Conservation (phyloP, 2,113 vertebrate genomes). For the Periophthalmus modestus region DNA sequence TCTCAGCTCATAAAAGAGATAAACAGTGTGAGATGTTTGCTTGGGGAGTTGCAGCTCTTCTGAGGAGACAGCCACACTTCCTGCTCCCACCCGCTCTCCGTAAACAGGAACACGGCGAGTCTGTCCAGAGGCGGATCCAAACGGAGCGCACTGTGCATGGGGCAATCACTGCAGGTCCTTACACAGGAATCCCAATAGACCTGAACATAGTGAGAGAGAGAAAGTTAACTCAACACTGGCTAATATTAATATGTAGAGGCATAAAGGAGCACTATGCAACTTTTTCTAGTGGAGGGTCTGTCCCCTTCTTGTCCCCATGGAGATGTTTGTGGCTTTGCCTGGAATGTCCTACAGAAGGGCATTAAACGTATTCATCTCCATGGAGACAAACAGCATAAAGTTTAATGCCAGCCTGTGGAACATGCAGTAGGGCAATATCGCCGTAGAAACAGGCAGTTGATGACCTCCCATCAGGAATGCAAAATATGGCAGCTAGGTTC, state of each 20-base stretch:
- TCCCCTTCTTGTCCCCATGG: background rate
- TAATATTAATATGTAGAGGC: no score
- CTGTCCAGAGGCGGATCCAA: conserved; percentile 25
- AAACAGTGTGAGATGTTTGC: conserved; percentile 53
- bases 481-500: background rate
- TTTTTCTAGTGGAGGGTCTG: background rate
- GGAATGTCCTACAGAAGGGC: background rate
- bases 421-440: background rate
- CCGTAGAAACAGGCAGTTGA: background rate
- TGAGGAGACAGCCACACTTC: conserved; percentile 60
- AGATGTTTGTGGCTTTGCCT: background rate
- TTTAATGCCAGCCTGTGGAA: background rate
- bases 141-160: conserved; percentile 17
- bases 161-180: background rate
- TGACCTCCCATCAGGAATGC: background rate
- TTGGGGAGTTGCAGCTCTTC: conserved; percentile 49
- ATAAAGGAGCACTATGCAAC: background rate
- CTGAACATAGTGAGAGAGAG: background rate
- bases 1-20: conserved; percentile 22
- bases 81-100: conserved; percentile 58
- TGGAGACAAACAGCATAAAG: no score
- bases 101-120: conserved; percentile 61
- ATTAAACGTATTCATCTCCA: no score
- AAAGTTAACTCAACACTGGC: no score
- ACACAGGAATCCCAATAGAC: background rate